phyloP scores from a whole-genome alignment of 2,797 vertebrate species.

The Ataeniobius toweri region DNA sequence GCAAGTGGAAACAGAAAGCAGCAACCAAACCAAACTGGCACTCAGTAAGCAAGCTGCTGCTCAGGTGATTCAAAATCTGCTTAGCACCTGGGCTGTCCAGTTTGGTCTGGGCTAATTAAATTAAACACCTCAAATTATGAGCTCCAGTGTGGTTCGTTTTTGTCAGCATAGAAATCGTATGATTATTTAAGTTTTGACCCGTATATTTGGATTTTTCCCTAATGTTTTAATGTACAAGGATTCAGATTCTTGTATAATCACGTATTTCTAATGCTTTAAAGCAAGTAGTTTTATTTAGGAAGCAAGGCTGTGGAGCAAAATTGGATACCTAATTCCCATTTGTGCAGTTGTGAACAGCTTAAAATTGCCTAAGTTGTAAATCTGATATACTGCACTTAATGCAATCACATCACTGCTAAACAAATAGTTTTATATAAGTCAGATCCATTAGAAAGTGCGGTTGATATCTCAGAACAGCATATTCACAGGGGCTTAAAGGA shows the following conservation, averaged over 20 bases:
- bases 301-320: constrained; percentile 8
- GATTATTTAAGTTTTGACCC: background rate
- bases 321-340: constrained; percentile 26
- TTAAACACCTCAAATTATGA: constrained; percentile 19
- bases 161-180: constrained; percentile 10
- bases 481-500: constrained; percentile 24
- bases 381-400: constrained; percentile 45
- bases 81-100: constrained; percentile 16
- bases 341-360: constrained; percentile 35
- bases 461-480: constrained; percentile 11
- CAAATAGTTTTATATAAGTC: constrained; percentile 24
- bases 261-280: background rate
- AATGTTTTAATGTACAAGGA: background rate
- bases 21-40: constrained; percentile 35
- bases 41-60: constrained; percentile 37
- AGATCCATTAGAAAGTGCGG: constrained; percentile 32
- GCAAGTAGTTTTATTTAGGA: background rate
- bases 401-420: constrained; percentile 30
- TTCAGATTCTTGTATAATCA: background rate
- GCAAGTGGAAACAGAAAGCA: constrained; percentile 29
- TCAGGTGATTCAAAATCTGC: constrained; percentile 61
- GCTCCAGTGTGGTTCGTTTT: constrained; percentile 20
- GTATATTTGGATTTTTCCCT: background rate
- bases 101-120: constrained; percentile 9
- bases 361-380: constrained; percentile 24